Evolutionary conservation across 2,113 vertebrate genomes (phyloP), one percentile per base, ranked within the genome.

Genomic region (Strigops habroptila): DNA sequence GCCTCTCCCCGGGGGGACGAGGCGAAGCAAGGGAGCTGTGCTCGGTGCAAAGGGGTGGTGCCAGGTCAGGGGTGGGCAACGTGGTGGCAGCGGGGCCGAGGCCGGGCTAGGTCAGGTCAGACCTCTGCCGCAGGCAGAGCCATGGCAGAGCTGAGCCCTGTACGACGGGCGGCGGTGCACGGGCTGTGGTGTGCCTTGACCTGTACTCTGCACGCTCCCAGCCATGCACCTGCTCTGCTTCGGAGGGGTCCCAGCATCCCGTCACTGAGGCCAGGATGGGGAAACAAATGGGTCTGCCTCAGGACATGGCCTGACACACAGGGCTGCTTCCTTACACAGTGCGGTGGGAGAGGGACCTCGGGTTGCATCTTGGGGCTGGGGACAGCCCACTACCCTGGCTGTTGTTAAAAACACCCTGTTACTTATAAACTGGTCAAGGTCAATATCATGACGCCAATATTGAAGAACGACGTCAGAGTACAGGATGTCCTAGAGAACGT

Each of bases 161-260:
- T 28, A 4, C 8, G 6, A 6, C 0, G 2, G 16, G 12, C 33
- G 28, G 33, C 11, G 17, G 21, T 7, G 6, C 7, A 7, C 0
- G 5, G 31, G 37, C 30, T 3, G 12, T 0, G 11, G 18, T 7
- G 16, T 33, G 37, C 30, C 31, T 22, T 22, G 33, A n/a, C 21
- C 55, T 23, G 55, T 15, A 4, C 12, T 22, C 33, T 57, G 33
- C 33, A 7, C 1, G 13, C 55, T n/a, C 21, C 33, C 14, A 59
- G 33, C 33, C 21, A 7, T 23, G 55, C 33, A 23, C 13, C 33
- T n/a, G 21, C 55, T 14, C 55, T 13, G 6, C 15, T 62, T 39
- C 5, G 0, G 12, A 9, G 28, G 8, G 46, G 6, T 4, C 3
- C 35, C 7, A 1, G 5, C 13, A 37, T 2, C n/a, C n/a, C 4